Conservation (phyloP, 2,797 vertebrate species). For the Macroramphosus scolopax region DNA sequence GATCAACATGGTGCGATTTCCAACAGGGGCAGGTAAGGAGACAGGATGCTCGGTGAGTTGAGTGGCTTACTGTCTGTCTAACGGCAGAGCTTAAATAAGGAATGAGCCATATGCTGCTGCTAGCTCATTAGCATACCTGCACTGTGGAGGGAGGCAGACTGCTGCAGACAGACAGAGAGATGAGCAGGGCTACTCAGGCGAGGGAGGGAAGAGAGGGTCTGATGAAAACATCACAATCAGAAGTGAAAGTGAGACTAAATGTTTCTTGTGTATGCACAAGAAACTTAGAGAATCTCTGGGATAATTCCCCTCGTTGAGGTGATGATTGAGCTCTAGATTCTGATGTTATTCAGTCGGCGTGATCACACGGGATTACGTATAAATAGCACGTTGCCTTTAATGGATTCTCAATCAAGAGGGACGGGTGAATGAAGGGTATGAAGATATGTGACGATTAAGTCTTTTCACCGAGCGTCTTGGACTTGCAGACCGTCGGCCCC, state of each 20-base stretch:
- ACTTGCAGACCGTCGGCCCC: too few species aligned
- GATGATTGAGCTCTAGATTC: constrained; percentile 19
- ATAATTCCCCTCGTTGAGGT: constrained; percentile 34
- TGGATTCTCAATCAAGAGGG: too few species aligned
- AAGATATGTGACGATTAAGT: too few species aligned
- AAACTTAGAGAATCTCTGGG: constrained; percentile 7
- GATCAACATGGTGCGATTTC: constrained; percentile 55
- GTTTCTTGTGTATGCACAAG: too few species aligned
- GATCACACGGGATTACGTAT: too few species aligned
- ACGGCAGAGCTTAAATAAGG: constrained; percentile 66
- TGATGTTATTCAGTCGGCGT: constrained; percentile 36
- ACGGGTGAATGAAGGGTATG: too few species aligned
- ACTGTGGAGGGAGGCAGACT: constrained; percentile 35
- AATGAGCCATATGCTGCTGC: constrained; percentile 68
- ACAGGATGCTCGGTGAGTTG: constrained; percentile 27
- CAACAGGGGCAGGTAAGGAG: constrained; percentile 52
- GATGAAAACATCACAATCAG: constrained; percentile 16
- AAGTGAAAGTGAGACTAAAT: constrained; percentile 12
- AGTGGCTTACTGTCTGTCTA: constrained; percentile 59
- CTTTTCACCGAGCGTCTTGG: too few species aligned
- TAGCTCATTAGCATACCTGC: constrained; percentile 59
- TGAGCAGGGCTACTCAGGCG: constrained; percentile 37
- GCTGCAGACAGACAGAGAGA: constrained; percentile 44
- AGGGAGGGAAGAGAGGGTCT: constrained; percentile 10
- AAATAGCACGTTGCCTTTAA: too few species aligned